Conservation (phyloP, 2,888 invertebrate species). For the Unio delphinus region DNA sequence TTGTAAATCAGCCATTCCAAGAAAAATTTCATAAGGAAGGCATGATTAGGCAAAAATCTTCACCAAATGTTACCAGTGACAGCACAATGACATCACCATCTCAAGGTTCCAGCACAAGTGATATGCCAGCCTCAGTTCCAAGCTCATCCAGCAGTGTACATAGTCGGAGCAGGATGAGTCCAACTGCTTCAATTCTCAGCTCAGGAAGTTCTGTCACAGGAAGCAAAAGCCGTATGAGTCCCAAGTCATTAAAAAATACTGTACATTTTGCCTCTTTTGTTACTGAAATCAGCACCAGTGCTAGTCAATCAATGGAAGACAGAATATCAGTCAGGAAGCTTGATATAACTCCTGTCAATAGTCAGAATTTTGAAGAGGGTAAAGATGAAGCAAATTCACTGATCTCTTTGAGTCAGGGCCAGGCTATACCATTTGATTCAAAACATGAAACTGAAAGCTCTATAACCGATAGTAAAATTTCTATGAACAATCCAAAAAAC, state of each 20-base stretch:
- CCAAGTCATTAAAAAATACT: conserved; percentile 57
- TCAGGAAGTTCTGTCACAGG: conserved; percentile 40
- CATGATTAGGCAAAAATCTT: not conserved
- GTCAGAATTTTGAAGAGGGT: conserved; percentile 34
- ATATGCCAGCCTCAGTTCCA: conserved; percentile 7
- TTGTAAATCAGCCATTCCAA: too few relatives aligned
- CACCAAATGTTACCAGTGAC: conserved; percentile 21
- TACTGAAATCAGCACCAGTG: conserved; percentile 58
- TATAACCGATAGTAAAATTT: conserved; percentile 2
- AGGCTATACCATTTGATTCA: conserved; percentile 4
- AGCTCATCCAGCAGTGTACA: conserved; percentile 26
- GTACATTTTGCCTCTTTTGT: conserved; percentile 62
- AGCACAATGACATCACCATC: conserved; percentile 18
- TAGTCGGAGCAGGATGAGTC: conserved; percentile 33
- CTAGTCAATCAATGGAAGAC: conserved; percentile 57
- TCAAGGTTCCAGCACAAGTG: conserved; percentile 7
- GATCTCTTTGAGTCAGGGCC: conserved; percentile 2
- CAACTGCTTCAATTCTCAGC: conserved; percentile 33
- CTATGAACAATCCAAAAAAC: conserved; percentile 13
- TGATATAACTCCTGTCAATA: conserved; percentile 45
- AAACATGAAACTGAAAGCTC: conserved; percentile 8
- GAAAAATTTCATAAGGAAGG: too few relatives aligned
- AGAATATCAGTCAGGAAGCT: conserved; percentile 47
- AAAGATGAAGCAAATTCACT: conserved; percentile 8
- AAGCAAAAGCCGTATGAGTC: conserved; percentile 48